Base-by-base conservation (phyloP, 2,888 invertebrate species). In the Tortrix viridana region DNA sequence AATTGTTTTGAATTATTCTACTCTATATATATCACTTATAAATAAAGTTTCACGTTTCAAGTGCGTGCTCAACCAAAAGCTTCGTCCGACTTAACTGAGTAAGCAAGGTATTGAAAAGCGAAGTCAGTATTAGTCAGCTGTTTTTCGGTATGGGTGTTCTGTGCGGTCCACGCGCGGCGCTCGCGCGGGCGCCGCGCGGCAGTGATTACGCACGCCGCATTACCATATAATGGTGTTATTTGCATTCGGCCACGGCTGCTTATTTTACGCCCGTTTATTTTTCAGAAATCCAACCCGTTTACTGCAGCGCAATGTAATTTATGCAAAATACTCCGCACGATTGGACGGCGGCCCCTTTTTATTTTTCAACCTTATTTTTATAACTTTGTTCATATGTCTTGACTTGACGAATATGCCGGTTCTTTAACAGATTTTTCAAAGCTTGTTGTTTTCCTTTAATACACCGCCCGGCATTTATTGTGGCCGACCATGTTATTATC, bases 141-240 rank as follows among this genome's bases (percentile, higher is more conserved):
- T 80, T 82, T 48, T 75, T 74, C 70, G 77, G 80, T 77, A 82
- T 80, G 77, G 75, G 79, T 80, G 78, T 83, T 82, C 75, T 75
- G 79, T 76, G 78, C 79, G 53, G 75, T 76, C 74, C 74, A 73
- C 74, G 75, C 79, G 79, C 80, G 79, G 77, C 76, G 82, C 76
- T 75, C 49, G 49, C 50, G 52, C 59, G 9, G 16, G 79, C 74
- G 80, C 81, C 82, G 81, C 76, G 79, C 80, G 72, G 79, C 75
- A 74, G 78, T 83, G 81, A 86, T 85, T 88, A 89, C 89, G 85
- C 88, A 85, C 81, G 77, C 81, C 76, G 75, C 77, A 89, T 91
- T 89, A 88, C 77, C 89, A 89, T 91, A 89, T 88, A 89, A 91
- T 89, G 79, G 88, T 78, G 85, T 81, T 88, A 88, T 89, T 90